Evolutionary conservation across 2,797 vertebrate genomes (phyloP), one percentile per base, ranked within the genome.

Genomic region (Anguilla marmorata): DNA sequence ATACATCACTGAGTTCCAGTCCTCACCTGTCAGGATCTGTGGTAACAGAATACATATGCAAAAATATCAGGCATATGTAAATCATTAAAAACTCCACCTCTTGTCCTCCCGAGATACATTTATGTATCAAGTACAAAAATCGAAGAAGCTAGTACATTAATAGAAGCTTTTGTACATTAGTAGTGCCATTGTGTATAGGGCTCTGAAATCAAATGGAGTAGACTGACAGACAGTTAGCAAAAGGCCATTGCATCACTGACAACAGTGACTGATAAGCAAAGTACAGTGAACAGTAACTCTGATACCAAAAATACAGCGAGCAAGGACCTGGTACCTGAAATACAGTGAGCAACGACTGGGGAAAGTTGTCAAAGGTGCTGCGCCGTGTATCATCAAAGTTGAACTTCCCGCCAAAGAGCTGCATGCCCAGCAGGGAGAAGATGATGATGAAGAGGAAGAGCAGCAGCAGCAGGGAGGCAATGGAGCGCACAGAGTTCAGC

Each of bases 381-480:
- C 99, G 97, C 12, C 98, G 96, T 2, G 98, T 99, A 92, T 98
- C 97, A 48, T 99, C 98, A 0, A 99, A 99, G 95, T 99, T 99
- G 95, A 99, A 99, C 93, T 99, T 99, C 33, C 98, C 99, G 85
- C 98, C 99, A 86, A 99, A 99, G 72, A 99, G 98, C 95, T 99
- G 99, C 98, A 99, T 99, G 84, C 99, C 99, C 89, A 99, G 96
- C 86, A 99, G 96, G 0, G 98, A 99, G 96, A 99, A 99, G 96
- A 99, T 99, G 96, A 99, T 99, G 96, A 99, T 99, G 97, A 99
- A 99, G 95, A 99, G 98, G 96, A 99, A 99, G 92, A 99, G 98
- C 27, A 99, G 97, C 69, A 99, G 96, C 92, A 99, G 91, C 90
- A 99, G 96, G 89, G 99, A 99, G 86, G 99, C 99, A 11, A 99